phyloP scores from a whole-genome alignment of 2,888 invertebrate species.

The Pegoplata infirma region DNA sequence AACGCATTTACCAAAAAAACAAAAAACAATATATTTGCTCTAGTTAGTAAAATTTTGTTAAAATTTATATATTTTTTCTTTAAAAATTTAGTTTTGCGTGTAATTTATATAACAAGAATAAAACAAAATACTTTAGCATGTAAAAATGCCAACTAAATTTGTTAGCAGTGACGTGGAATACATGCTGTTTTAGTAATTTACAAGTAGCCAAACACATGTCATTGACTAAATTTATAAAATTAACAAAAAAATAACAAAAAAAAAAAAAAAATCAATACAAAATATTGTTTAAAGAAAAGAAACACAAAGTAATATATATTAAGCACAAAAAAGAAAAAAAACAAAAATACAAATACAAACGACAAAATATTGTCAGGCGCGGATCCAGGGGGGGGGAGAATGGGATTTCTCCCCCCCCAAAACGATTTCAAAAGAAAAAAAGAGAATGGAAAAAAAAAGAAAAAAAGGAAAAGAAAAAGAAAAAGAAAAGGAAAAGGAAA shows the following conservation, averaged over 20 bases:
- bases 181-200: constrained; percentile 60
- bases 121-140: constrained; percentile 20
- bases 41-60: constrained; percentile 19
- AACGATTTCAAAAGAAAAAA: no score
- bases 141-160: constrained; percentile 53
- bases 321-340: constrained; percentile 23
- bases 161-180: constrained; percentile 52
- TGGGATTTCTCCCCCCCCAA: no score
- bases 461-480: no score
- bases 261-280: constrained; percentile 44
- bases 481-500: no score
- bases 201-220: constrained; percentile 63
- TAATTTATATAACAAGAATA: constrained; percentile 17
- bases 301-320: constrained; percentile 1
- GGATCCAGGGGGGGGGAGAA: no score
- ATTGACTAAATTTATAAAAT: constrained; percentile 52
- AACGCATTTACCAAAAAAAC: no score
- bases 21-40: constrained; percentile 36
- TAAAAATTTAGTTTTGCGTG: constrained; percentile 30
- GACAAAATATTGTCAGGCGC: constrained; percentile 28
- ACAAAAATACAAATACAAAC: not conserved
- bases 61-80: no score
- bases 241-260: no score
- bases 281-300: not conserved
- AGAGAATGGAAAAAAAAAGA: no score